Evolutionary conservation across 2,113 vertebrate species (phyloP).

Genomic region (Brachyistius frenatus): DNA sequence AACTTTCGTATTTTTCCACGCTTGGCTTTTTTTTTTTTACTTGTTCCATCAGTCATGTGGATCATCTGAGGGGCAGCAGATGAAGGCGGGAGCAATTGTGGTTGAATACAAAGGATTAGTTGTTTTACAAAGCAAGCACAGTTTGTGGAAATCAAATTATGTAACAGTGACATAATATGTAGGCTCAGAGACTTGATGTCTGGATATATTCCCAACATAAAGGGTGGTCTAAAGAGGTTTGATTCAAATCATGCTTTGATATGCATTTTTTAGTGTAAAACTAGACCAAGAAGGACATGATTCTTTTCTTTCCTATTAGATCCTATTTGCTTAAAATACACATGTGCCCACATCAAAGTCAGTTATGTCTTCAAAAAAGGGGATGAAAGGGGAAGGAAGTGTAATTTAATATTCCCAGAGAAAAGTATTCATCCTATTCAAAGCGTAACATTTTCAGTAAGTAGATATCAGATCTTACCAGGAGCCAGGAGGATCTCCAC

Average conservation of each 20-base stretch:
- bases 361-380: not conserved
- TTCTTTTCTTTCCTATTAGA: slow-evolving; percentile 9
- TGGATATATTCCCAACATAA: not conserved
- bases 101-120: slow-evolving; percentile 50
- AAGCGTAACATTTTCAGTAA: not conserved
- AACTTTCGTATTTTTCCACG: slow-evolving; percentile 44
- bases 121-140: slow-evolving; percentile 47
- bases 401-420: not conserved
- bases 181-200: not conserved
- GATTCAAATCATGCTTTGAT: slow-evolving; percentile 16
- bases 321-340: slow-evolving; percentile 9
- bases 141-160: slow-evolving; percentile 38
- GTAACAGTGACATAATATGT: slow-evolving; percentile 35
- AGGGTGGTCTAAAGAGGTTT: not conserved
- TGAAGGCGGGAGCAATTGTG: slow-evolving; percentile 7
- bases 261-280: slow-evolving; percentile 7
- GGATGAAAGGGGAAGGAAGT: not conserved
- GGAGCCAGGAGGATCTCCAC: slow-evolving; percentile 61
- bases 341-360: slow-evolving; percentile 4
- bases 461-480: slow-evolving; percentile 64
- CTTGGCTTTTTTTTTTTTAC: slow-evolving; percentile 9
- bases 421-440: not conserved
- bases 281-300: not conserved
- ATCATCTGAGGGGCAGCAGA: slow-evolving; percentile 20
- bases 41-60: slow-evolving; percentile 46